phyloP scores from a whole-genome alignment of 2,888 invertebrate genomes.

The Drosophila falleni region DNA sequence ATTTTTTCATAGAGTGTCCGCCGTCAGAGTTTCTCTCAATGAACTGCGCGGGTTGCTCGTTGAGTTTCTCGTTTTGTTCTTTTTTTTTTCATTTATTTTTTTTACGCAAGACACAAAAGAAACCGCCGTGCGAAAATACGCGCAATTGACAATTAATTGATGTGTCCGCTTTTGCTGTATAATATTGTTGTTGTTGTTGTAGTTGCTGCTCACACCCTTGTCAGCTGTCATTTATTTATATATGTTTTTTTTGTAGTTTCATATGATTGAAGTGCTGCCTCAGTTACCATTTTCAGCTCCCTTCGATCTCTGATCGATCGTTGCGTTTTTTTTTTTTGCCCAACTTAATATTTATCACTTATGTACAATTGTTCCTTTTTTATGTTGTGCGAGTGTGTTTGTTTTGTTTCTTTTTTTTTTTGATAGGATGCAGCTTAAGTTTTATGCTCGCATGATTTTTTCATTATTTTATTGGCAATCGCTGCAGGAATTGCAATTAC shows the following conservation, averaged over 20 bases:
- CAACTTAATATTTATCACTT: slow-evolving; percentile 75
- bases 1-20: slow-evolving; percentile 70
- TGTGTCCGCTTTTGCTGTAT: slow-evolving; percentile 73
- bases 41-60: slow-evolving; percentile 54
- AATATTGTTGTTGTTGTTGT: slow-evolving; percentile 30
- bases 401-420: slow-evolving; percentile 35
- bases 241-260: slow-evolving; percentile 41
- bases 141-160: slow-evolving; percentile 82
- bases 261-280: slow-evolving; percentile 67
- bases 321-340: slow-evolving; percentile 46
- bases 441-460: slow-evolving; percentile 73
- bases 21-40: slow-evolving; percentile 62
- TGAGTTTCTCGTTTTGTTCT: slow-evolving; percentile 22
- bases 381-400: slow-evolving; percentile 28
- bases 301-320: slow-evolving; percentile 52
- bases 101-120: slow-evolving; percentile 62
- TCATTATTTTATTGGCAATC: slow-evolving; percentile 70
- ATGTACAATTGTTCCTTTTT: slow-evolving; percentile 63
- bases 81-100: slow-evolving; percentile 1
- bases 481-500: slow-evolving; percentile 45
- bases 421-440: slow-evolving; percentile 58
- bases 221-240: slow-evolving; percentile 73
- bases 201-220: slow-evolving; percentile 76
- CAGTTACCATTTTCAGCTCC: slow-evolving; percentile 47
- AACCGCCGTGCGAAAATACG: slow-evolving; percentile 81